Conservation (phyloP, 2,113 vertebrate species). For the Brienomyrus longianalis region DNA sequence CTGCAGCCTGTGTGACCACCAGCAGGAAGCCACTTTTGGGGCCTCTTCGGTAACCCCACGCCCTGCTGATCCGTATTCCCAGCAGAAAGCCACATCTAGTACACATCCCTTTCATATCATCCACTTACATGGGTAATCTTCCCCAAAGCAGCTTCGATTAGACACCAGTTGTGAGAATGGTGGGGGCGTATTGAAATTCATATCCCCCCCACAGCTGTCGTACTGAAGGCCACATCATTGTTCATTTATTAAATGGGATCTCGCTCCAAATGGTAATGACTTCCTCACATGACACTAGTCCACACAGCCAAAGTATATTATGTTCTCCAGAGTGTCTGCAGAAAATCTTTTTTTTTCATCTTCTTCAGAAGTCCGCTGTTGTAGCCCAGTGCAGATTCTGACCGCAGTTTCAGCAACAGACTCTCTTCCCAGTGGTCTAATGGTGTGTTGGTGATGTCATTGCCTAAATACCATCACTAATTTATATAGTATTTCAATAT, state of each 20-base stretch:
- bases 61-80: not conserved
- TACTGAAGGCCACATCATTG: not conserved
- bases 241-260: not conserved
- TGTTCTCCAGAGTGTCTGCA: not conserved
- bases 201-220: not conserved
- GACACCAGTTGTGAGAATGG: not conserved
- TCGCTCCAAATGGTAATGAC: not conserved
- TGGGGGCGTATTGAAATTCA: not conserved
- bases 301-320: not conserved
- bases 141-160: not conserved
- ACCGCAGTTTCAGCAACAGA: not conserved
- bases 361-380: not conserved
- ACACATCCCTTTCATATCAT: not conserved
- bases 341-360: not conserved
- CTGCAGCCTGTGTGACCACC: not conserved
- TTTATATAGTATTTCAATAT: not conserved
- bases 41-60: not conserved
- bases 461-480: not conserved
- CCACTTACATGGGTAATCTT: not conserved
- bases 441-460: not conserved
- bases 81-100: not conserved
- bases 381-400: not conserved
- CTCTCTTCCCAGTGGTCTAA: not conserved
- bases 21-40: not conserved
- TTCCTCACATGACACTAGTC: not conserved